Evolutionary conservation across 2,797 vertebrate genomes (phyloP).

Genomic region (Cygnus olor): DNA sequence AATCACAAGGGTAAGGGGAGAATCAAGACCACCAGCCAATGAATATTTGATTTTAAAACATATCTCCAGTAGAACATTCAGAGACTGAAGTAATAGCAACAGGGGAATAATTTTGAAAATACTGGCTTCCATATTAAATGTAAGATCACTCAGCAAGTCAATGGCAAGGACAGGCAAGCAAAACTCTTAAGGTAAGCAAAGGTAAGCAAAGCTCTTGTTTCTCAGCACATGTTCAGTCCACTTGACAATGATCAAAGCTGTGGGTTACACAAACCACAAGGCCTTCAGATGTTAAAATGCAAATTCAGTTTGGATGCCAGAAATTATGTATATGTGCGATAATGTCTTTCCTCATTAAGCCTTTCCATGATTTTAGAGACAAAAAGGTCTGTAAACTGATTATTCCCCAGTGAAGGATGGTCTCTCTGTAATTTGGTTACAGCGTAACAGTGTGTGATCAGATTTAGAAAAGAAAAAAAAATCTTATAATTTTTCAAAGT

Average conservation of each 20-base stretch:
- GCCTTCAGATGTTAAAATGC: not conserved
- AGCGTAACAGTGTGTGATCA: not conserved
- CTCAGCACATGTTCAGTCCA: not conserved
- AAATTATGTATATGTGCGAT: not conserved
- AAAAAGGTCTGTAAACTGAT: not conserved
- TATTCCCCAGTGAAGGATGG: not conserved
- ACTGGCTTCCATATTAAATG: not conserved
- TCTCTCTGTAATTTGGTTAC: not conserved
- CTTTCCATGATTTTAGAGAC: not conserved
- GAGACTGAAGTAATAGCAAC: not conserved
- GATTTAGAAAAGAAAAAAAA: not conserved
- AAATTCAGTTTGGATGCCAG: not conserved
- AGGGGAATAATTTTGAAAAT: not conserved
- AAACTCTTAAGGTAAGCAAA: not conserved
- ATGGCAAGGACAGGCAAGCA: not conserved
- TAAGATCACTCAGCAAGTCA: not conserved
- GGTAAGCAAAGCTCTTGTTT: not conserved
- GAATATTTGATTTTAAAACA: not conserved
- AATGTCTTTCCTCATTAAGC: not conserved
- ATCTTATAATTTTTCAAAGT: not conserved
- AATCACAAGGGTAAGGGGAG: not conserved
- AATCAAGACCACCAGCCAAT: not conserved
- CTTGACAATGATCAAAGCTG: not conserved
- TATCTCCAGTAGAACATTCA: not conserved
- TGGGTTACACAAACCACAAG: not conserved